These are phyloP conservation scores for Choloepus didactylus DNA, from an alignment of 2,797 vertebrate genomes.

Conservation along the genomic window DNA sequence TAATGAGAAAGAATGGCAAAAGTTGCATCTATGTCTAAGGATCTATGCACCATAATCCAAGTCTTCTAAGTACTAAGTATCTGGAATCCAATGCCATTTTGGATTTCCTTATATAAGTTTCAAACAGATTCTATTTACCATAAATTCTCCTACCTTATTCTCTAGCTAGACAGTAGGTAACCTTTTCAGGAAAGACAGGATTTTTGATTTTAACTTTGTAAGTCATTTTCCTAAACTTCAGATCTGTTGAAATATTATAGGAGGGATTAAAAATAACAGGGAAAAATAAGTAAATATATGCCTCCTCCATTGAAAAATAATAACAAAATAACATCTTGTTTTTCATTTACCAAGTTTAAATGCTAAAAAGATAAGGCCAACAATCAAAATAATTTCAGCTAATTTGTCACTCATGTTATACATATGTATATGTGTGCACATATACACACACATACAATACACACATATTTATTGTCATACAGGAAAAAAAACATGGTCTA, in stretches of 20 bases:
- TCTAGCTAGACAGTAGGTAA: conserved; percentile 26
- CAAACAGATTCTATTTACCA: conserved; percentile 50
- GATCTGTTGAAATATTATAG: conserved; percentile 43
- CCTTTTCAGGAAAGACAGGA: conserved; percentile 51
- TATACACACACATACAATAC: background rate
- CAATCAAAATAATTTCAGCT: conserved; percentile 48
- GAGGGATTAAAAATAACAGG: background rate
- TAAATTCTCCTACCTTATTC: conserved; percentile 20
- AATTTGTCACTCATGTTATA: conserved; percentile 28
- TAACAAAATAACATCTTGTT: conserved; percentile 35
- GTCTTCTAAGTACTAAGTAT: conserved; percentile 4
- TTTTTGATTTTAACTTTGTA: conserved; percentile 61
- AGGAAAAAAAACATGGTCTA: conserved; percentile 51
- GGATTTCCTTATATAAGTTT: conserved; percentile 40
- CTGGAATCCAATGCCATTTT: conserved; percentile 14
- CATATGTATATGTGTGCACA: background rate
- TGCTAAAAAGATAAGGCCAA: conserved; percentile 15
- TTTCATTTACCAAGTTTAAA: conserved; percentile 74
- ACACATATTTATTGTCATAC: conserved; percentile 53
- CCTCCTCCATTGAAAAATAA: conserved; percentile 16
- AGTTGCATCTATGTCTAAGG: background rate
- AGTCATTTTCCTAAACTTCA: conserved; percentile 53
- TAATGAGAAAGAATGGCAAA: background rate
- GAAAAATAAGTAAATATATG: conserved; percentile 12
- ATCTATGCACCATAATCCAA: background rate